Percentiles rank a stretch among this genome's conserved stretches.
These are phyloP conservation scores for Spilogale gracilis DNA, from an alignment of 2,113 vertebrate species.

Conservation along the genomic window DNA sequence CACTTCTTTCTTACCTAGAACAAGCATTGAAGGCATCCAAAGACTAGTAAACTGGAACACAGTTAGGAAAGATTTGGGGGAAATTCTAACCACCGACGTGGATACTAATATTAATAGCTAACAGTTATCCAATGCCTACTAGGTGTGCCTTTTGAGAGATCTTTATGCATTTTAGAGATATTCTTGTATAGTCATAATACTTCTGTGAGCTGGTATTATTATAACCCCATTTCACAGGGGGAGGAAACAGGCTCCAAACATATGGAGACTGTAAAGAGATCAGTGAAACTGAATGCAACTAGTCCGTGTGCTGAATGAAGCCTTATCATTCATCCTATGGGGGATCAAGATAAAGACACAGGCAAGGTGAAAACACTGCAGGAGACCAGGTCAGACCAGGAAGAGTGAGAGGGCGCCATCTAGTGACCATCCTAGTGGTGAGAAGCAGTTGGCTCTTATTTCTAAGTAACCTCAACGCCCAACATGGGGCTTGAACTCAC, in stretches of 20 bases:
- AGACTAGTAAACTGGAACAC: background rate
- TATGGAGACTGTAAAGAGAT: background rate
- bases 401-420: background rate
- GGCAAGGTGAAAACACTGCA: background rate
- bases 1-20: background rate
- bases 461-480: background rate
- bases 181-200: background rate
- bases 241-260: background rate
- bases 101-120: background rate
- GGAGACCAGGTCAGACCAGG: background rate
- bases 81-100: background rate
- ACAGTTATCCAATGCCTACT: background rate
- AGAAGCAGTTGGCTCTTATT: background rate
- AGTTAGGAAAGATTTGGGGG: background rate
- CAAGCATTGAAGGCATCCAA: background rate
- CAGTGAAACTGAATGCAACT: background rate
- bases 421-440: background rate
- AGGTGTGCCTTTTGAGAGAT: background rate
- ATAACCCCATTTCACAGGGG: background rate
- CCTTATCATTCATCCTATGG: background rate
- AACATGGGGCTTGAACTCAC: background rate
- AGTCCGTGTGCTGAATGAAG: background rate
- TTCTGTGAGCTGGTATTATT: background rate
- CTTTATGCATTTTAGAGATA: background rate
- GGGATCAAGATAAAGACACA: background rate